phyloP scores from a whole-genome alignment of 1,140 invertebrate species.

The Coenobita brevimanus region DNA sequence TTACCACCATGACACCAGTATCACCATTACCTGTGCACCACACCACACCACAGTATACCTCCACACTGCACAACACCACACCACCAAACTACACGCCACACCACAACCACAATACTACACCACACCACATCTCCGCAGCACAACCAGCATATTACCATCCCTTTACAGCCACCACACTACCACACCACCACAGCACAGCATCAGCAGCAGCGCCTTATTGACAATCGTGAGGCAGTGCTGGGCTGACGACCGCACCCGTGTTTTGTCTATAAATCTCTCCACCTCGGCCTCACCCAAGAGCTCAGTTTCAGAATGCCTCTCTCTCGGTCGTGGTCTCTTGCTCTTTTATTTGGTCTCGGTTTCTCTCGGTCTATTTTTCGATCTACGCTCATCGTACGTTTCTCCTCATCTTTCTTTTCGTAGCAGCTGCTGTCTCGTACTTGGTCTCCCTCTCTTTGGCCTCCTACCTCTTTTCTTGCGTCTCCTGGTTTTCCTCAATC shows the following conservation, averaged over 20 bases:
- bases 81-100: not conserved
- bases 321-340: not conserved
- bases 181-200: not conserved
- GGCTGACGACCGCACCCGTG: slow-evolving; percentile 25
- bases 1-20: not conserved
- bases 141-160: not conserved
- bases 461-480: too few species aligned
- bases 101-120: not conserved
- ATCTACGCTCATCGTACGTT: too few species aligned
- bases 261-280: slow-evolving; percentile 45
- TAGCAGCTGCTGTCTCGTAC: too few species aligned
- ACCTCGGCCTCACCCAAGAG: not conserved
- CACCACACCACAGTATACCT: not conserved
- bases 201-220: slow-evolving; percentile 5
- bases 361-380: not conserved
- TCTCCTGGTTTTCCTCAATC: too few species aligned
- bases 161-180: not conserved
- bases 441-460: too few species aligned
- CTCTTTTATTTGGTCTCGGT: not conserved
- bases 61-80: not conserved
- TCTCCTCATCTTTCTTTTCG: too few species aligned
- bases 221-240: slow-evolving; percentile 38
- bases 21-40: not conserved
- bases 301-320: slow-evolving; percentile 36
- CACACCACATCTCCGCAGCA: not conserved